These are phyloP conservation scores for Subacronicta megacephala DNA, from an alignment of 2,888 invertebrate genomes.

Conservation along the genomic window DNA sequence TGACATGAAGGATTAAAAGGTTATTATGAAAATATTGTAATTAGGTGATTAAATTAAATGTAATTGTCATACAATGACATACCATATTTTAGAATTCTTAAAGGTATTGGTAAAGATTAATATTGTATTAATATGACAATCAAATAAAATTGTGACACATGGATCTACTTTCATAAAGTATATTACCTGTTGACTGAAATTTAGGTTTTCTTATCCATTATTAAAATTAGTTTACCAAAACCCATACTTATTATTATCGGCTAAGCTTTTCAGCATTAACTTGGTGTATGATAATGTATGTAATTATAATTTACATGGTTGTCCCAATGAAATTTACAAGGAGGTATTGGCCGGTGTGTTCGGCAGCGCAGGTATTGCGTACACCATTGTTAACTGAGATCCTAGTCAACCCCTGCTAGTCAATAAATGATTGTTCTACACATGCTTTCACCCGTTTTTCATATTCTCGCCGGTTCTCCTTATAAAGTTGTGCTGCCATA, in stretches of 20 bases:
- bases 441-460: conserved; percentile 99
- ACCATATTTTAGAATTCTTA: conserved; percentile 62
- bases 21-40: conserved; percentile 47
- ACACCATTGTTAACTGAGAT: conserved; percentile 71
- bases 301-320: conserved; percentile 67
- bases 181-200: conserved; percentile 59
- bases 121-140: conserved; percentile 58
- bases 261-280: conserved; percentile 56
- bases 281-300: conserved; percentile 56
- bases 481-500: conserved; percentile 99
- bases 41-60: conserved; percentile 28
- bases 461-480: conserved; percentile 99
- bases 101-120: conserved; percentile 58
- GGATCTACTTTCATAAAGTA: conserved; percentile 34
- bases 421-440: conserved; percentile 99
- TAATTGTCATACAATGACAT: no score
- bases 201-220: conserved; percentile 55
- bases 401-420: conserved; percentile 90
- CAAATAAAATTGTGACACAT: conserved; percentile 37
- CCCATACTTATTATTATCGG: conserved; percentile 59
- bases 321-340: conserved; percentile 83
- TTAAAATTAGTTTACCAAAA: conserved; percentile 62
- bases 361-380: conserved; percentile 64
- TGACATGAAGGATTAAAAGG: conserved; percentile 35
- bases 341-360: conserved; percentile 71